phyloP scores from a whole-genome alignment of 2,113 vertebrate genomes.

The Solea senegalensis region DNA sequence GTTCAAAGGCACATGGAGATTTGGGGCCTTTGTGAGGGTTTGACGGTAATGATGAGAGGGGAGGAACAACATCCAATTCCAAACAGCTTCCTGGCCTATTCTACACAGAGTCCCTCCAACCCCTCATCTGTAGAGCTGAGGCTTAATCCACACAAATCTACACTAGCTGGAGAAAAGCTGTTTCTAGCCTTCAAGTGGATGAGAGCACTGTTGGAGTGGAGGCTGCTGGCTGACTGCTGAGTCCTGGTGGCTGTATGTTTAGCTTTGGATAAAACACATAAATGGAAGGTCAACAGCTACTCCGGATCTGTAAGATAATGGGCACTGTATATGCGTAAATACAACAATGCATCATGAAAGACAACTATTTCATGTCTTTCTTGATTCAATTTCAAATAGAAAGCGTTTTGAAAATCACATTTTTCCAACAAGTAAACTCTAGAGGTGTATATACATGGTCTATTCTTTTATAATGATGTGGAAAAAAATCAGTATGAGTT shows the following conservation, averaged over 20 bases:
- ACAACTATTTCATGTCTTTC: constrained; percentile 13
- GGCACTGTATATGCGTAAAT: constrained; percentile 43
- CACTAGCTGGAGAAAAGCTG: constrained; percentile 78
- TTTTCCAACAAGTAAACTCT: no score
- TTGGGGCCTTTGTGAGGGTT: constrained; percentile 72
- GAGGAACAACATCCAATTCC: constrained; percentile 75
- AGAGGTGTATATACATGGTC: not conserved
- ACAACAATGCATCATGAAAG: constrained; percentile 45
- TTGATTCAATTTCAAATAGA: not conserved
- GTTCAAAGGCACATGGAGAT: constrained; percentile 78
- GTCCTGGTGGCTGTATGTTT: constrained; percentile 61
- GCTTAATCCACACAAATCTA: constrained; percentile 80
- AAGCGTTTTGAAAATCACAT: not conserved
- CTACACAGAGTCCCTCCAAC: constrained; percentile 64
- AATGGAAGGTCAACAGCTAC: constrained; percentile 72
- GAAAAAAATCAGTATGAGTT: not conserved
- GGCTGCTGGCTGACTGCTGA: constrained; percentile 72
- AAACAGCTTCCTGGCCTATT: constrained; percentile 80
- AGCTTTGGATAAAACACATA: constrained; percentile 67
- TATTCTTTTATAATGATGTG: not conserved
- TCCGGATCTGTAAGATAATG: constrained; percentile 63
- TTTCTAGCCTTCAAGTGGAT: constrained; percentile 75
- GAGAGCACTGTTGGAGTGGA: constrained; percentile 73
- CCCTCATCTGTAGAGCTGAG: constrained; percentile 57
- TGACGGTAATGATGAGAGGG: constrained; percentile 77